Conservation (phyloP, 37 sponge, comb jelly and placozoan species). For the Eunapius fragilis region DNA sequence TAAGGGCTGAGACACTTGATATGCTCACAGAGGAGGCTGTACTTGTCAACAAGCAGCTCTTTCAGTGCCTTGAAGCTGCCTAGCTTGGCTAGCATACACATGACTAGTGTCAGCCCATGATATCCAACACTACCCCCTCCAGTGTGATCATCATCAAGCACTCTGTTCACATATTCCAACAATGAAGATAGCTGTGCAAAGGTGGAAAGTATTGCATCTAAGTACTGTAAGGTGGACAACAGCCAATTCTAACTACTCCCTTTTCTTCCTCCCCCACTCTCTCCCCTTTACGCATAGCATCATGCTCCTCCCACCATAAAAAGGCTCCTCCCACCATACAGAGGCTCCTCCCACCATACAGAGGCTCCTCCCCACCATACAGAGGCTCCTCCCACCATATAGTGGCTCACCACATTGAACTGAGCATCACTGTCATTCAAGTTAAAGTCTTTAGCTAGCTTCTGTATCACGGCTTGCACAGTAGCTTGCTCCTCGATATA, state of each 20-base stretch:
- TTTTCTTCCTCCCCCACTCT: too few relatives aligned
- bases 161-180: not conserved
- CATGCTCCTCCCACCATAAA: too few relatives aligned
- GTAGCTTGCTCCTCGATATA: constrained; percentile 50
- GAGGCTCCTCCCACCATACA: too few relatives aligned
- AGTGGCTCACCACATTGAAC: not conserved
- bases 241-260: too few relatives aligned
- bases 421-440: not conserved
- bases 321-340: too few relatives aligned
- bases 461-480: constrained; percentile 22
- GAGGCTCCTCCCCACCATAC: too few relatives aligned
- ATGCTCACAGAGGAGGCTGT: not conserved
- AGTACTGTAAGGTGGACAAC: too few relatives aligned
- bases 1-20: not conserved
- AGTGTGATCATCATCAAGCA: not conserved
- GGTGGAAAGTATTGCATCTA: too few relatives aligned
- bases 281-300: too few relatives aligned
- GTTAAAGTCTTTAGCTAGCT: constrained; percentile 36
- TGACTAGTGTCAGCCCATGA: not conserved
- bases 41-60: not conserved
- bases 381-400: not conserved
- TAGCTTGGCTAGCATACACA: not conserved
- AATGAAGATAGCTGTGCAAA: not conserved
- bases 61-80: not conserved
- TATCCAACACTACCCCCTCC: not conserved